Evolutionary conservation across 2,113 vertebrate genomes (phyloP).

Genomic region (Stercorarius parasiticus): DNA sequence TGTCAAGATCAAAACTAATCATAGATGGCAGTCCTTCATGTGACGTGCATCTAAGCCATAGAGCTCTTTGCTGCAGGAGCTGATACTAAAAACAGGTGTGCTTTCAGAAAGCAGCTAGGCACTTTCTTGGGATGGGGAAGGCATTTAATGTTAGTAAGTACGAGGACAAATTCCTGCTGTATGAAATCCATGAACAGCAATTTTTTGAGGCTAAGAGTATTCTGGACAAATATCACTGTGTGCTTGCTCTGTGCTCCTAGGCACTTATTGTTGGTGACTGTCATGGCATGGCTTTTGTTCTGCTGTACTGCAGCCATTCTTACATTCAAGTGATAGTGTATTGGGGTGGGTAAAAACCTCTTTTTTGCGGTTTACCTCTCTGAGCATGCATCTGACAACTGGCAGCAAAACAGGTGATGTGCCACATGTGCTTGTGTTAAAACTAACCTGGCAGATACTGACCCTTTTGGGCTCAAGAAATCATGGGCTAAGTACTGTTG

Average conservation of each 20-base stretch:
- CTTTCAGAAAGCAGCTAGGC: background rate
- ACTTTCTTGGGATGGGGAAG: background rate
- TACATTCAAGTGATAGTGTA: background rate
- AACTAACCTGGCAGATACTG: background rate
- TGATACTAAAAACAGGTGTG: background rate
- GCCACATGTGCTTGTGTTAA: background rate
- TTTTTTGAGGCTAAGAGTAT: background rate
- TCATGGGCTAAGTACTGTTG: background rate
- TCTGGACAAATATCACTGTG: background rate
- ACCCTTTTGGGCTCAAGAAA: background rate
- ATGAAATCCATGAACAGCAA: background rate
- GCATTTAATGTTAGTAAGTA: background rate
- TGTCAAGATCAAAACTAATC: background rate
- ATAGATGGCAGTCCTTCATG: background rate
- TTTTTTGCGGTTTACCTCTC: background rate
- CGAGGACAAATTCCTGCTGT: background rate
- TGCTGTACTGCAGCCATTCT: background rate
- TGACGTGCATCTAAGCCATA: background rate
- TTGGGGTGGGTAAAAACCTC: background rate
- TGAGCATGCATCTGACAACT: background rate
- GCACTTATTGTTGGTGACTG: background rate
- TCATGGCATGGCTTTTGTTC: background rate
- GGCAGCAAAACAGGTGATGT: background rate
- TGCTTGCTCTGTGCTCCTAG: background rate
- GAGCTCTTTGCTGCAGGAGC: background rate